These are phyloP conservation scores for Aphelenchoides avenae DNA, from an alignment of 1,140 invertebrate genomes.

Conservation along the genomic window DNA sequence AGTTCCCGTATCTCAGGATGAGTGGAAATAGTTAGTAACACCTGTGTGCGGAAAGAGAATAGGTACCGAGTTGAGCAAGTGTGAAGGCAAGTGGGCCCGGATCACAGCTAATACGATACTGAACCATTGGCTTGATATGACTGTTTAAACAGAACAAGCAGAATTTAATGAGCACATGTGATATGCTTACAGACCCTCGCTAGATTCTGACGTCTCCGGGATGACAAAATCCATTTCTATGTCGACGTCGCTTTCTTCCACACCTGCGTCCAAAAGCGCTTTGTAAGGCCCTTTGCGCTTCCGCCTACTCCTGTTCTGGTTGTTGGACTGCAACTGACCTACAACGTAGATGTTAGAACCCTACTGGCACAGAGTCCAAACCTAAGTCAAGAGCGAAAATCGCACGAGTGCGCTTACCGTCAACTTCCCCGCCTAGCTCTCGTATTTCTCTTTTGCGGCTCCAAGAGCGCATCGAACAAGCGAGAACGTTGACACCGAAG, in stretches of 20 bases:
- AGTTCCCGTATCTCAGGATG: no score
- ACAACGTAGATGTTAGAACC: not conserved
- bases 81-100: no score
- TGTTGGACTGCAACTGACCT: not conserved
- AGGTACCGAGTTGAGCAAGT: no score
- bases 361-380: not conserved
- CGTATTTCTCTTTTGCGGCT: not conserved
- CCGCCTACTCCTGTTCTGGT: constrained; percentile 9
- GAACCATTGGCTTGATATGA: no score
- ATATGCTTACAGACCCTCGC: not conserved
- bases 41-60: no score
- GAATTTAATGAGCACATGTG: not conserved
- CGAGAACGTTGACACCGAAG: not conserved
- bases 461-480: not conserved
- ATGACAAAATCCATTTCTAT: not conserved
- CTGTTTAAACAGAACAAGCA: not conserved
- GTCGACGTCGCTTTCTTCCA: not conserved
- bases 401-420: not conserved
- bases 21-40: no score
- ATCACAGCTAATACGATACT: no score
- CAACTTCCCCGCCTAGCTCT: not conserved
- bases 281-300: constrained; percentile 19
- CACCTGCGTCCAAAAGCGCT: constrained; percentile 4
- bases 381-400: not conserved
- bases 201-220: not conserved